Percentiles rank a stretch among this genome's conserved stretches.
phyloP scores from a whole-genome alignment of 2,113 vertebrate species.

The Leptocoma aspasia region DNA sequence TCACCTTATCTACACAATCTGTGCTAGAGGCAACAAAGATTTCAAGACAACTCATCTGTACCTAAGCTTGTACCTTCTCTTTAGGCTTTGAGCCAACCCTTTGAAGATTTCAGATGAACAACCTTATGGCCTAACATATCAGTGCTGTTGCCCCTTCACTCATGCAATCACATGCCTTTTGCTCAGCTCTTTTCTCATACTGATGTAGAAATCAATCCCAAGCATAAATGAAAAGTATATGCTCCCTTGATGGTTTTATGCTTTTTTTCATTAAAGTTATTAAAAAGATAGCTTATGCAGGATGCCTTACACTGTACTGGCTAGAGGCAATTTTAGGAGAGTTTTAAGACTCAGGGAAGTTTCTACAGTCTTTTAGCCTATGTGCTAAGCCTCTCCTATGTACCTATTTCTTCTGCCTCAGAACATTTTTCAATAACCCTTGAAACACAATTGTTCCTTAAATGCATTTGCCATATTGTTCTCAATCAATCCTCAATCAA shows the following conservation, averaged over 20 bases:
- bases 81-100: constrained; percentile 27
- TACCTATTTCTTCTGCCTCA: background rate
- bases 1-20: background rate
- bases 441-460: background rate
- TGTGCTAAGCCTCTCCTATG: background rate
- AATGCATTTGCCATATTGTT: background rate
- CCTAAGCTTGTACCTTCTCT: background rate
- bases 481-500: background rate
- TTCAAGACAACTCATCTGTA: background rate
- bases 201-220: background rate
- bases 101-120: constrained; percentile 21
- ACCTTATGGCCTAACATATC: background rate
- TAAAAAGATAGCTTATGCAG: background rate
- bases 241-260: background rate
- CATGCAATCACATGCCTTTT: background rate
- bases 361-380: background rate
- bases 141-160: background rate
- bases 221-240: constrained; percentile 6
- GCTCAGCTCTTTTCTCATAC: background rate
- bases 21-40: background rate
- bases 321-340: background rate
- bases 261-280: background rate
- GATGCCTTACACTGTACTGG: background rate
- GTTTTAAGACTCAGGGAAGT: background rate
- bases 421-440: background rate